Base-by-base conservation (phyloP, 1,140 invertebrate species). In the Venustaconcha ellipsiformis region DNA sequence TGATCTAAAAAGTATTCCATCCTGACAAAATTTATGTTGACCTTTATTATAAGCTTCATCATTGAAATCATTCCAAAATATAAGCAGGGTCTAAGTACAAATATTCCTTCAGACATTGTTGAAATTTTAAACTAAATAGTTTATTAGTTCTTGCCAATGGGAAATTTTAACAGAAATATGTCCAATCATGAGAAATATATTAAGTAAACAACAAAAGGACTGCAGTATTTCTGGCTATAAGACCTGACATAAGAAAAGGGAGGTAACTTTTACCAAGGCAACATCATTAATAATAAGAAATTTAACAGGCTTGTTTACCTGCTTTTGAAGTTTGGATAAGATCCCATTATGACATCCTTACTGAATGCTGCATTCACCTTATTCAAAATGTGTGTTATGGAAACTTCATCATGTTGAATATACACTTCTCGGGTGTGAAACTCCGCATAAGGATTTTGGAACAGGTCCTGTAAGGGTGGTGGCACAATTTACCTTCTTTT, bases 321-420 rank as follows among this genome's bases (percentile, higher is more conserved):
- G 83, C 92, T 91, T 71, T 88, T 82, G 67, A 93, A 81, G 57
- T 92, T 91, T 17, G 94, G 94, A 88, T 95, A 95, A 71, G 93
- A 94, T 48, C 94, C 94, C 84, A 95, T 92, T 59, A 88, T 88
- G 8, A 94, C 93, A 62, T 79, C 79, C 20, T 86, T 81, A 68
- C 91, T 90, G 87, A 91, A 94, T 68, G 90, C 88, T 17, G 90
- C 80, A 1, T 92, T 92, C 17, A 91, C 91, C 65, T 90, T 76
- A 78, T 92, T 92, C 20, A 95, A 87, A 17, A 89, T 81, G 20
- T 88, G 72, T 13, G 92, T 90, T 60, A 94, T 90, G 13, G 87
- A 82, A 23, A 94, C 86, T 88, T 95, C 94, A 80, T 91, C 91
- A 68, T 87, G 83, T 30, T 90, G 88, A 13, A 94, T 81, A 86